Evolutionary conservation across 2,113 vertebrate genomes (phyloP), one percentile per base, ranked within the genome.

Genomic region (Boleophthalmus pectinirostris): DNA sequence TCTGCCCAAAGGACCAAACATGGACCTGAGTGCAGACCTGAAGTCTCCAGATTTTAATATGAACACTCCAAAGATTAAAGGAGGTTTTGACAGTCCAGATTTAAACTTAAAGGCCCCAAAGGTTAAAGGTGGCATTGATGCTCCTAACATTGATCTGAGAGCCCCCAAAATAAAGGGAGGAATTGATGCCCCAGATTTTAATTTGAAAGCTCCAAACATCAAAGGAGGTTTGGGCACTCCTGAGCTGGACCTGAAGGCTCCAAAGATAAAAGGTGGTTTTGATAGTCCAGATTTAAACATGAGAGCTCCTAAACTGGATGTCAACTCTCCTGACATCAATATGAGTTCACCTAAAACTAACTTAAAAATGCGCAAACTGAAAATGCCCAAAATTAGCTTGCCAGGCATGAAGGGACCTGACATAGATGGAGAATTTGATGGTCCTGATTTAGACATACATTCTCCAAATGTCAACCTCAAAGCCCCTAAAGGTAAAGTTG

Each of bases 51-150:
- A 85, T 68, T 8, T 81, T 0, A 85, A 35, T 67, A 23, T 75
- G 0, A 86, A 88, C 78, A 70, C 65, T 5, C 85, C 92, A 53
- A 82, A 87, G n/a, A 15, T 92, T 2, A 90, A 91, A 53, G 81
- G 87, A 53, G 86, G 73, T 18, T 0, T 89, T 4, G 80, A 87
- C 8, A 68, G 82, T 56, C 88, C 90, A 57, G 64, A 87, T 74
- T 0, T 88, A 3, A 79, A 85, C 2, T 21, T 90, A 0, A 25
- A 73, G n/a, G 78, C 23, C 29, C 73, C 77, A 3, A 84, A 78
- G 57, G 16, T 60, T 6, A 60, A 60, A 16, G 67, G 51, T 66
- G 79, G 70, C 57, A 0, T 85, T 10, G 64, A 86, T 58, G 3
- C 85, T 1, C 79, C 81, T 0, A 45, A 87, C 21, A 4, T 83